Evolutionary conservation across 1,140 invertebrate genomes (phyloP).

Genomic region (Eupristina koningsbergeri): DNA sequence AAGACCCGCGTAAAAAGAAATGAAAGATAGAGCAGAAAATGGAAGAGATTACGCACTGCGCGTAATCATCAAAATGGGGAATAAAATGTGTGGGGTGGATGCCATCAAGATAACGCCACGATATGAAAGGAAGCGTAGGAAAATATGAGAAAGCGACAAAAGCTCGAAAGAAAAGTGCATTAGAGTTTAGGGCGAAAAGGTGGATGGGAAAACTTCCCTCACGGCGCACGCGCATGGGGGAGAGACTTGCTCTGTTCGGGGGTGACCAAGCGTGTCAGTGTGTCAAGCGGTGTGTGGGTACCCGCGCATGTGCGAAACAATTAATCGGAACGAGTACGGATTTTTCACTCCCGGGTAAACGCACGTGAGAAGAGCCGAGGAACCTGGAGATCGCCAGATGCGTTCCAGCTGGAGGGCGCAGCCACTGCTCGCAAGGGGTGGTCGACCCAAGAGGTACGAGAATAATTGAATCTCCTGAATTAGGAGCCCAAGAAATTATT

Average conservation of each 20-base stretch:
- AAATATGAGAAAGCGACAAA: background rate
- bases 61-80: slow-evolving; percentile 21
- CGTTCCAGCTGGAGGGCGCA: background rate
- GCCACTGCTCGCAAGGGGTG: too few species aligned
- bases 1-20: background rate
- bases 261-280: slow-evolving; percentile 63
- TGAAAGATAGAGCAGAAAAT: background rate
- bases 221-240: background rate
- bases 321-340: background rate
- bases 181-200: background rate
- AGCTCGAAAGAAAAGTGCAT: slow-evolving; percentile 5
- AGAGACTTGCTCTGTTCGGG: slow-evolving; percentile 24
- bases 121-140: background rate
- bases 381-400: background rate
- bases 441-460: background rate
- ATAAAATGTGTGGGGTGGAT: background rate
- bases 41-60: too few species aligned
- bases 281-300: slow-evolving; percentile 52
- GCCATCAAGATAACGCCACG: background rate
- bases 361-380: background rate
- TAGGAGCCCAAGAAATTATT: background rate
- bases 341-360: background rate
- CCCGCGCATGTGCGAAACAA: background rate
- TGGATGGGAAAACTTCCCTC: background rate
- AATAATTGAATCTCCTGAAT: background rate